These are phyloP conservation scores for Mythimna pallens DNA, from an alignment of 2,888 invertebrate genomes.

Conservation along the genomic window DNA sequence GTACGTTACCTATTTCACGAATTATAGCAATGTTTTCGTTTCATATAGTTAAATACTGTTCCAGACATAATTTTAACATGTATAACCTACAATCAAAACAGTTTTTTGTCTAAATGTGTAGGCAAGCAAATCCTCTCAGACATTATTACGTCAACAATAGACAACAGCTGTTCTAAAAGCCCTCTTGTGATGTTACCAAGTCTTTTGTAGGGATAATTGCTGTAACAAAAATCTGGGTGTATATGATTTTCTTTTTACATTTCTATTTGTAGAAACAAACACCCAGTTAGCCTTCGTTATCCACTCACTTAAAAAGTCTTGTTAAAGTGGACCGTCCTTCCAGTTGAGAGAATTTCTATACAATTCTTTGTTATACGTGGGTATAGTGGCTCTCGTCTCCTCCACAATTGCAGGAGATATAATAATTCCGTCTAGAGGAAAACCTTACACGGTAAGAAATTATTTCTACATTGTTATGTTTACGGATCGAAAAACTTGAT, in stretches of 20 bases:
- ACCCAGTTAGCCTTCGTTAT: constrained; percentile 63
- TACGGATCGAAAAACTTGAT: constrained; percentile 51
- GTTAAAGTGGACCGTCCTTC: constrained; percentile 65
- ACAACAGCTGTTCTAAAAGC: constrained; percentile 9
- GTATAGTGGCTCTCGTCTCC: constrained; percentile 62
- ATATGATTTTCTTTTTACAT: constrained; percentile 24
- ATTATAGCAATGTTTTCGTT: constrained; percentile 27
- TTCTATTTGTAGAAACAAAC: constrained; percentile 59
- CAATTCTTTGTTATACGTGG: constrained; percentile 61
- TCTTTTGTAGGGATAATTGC: constrained; percentile 33
- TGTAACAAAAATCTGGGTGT: constrained; percentile 11
- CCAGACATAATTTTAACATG: constrained; percentile 6
- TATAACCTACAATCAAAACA: constrained; percentile 11
- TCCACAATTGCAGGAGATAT: constrained; percentile 61
- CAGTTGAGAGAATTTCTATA: constrained; percentile 62
- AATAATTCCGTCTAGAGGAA: constrained; percentile 52
- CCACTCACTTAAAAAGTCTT: constrained; percentile 64
- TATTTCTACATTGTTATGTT: constrained; percentile 54
- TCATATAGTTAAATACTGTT: constrained; percentile 2
- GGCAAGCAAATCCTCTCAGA: constrained; percentile 1
- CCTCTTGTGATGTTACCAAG: constrained; percentile 23
- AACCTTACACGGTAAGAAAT: constrained; percentile 56
- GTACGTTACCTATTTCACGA: constrained; percentile 2
- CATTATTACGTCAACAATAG: constrained; percentile 29
- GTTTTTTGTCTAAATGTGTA: constrained; percentile 16